phyloP scores from a whole-genome alignment of 1,140 invertebrate species.

The Plectus sambesii region DNA sequence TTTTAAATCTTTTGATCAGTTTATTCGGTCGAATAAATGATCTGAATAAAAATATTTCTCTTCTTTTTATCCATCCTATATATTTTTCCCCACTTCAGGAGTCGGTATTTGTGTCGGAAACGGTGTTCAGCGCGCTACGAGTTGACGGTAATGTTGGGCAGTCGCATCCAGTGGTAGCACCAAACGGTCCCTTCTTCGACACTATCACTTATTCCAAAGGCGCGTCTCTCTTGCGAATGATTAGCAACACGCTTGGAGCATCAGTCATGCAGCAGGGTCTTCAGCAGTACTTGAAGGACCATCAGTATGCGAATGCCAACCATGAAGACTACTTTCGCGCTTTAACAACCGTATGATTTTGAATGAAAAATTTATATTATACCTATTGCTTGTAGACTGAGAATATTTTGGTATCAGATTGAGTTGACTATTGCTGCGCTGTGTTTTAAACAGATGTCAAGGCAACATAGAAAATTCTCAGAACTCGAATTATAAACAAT shows the following conservation, averaged over 20 bases:
- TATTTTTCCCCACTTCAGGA: no score
- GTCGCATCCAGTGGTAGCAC: slow-evolving; percentile 16
- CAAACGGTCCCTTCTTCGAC: slow-evolving; percentile 46
- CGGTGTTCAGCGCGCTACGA: slow-evolving; percentile 10
- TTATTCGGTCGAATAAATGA: no score
- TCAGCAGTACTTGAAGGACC: slow-evolving; percentile 10
- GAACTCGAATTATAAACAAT: no score
- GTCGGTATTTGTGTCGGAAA: slow-evolving; percentile 10
- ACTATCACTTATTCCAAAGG: slow-evolving; percentile 51
- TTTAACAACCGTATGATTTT: slow-evolving; percentile 9
- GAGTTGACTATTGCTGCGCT: no score
- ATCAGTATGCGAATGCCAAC: slow-evolving; percentile 14
- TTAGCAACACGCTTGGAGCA: slow-evolving; percentile 6
- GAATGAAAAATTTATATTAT: no score
- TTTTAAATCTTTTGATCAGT: no score
- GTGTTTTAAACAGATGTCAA: no score
- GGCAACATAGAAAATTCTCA: no score
- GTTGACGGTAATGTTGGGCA: slow-evolving; percentile 9
- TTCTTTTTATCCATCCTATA: no score
- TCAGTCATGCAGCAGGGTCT: slow-evolving; percentile 10
- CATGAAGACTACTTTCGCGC: slow-evolving; percentile 12
- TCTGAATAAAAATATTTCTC: no score
- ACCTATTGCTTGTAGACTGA: no score
- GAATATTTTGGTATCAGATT: no score
- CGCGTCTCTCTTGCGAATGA: slow-evolving; percentile 39